Evolutionary conservation across 2,888 invertebrate genomes (phyloP).

Genomic region (Pelosia muscerda): DNA sequence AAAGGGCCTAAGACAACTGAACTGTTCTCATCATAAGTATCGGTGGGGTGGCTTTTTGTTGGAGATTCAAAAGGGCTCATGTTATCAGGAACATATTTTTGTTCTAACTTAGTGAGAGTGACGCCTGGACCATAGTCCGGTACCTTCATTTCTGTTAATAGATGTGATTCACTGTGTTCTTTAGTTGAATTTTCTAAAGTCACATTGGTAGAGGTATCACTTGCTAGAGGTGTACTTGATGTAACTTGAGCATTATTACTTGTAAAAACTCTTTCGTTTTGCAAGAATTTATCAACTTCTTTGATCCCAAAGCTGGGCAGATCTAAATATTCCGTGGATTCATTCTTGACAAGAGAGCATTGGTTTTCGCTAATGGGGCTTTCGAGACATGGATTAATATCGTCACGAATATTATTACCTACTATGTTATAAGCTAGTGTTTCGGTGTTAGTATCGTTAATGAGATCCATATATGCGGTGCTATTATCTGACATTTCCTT

Average conservation of each 20-base stretch:
- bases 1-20: conserved; percentile 87
- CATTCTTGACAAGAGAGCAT: conserved; percentile 60
- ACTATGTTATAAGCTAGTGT: conserved; percentile 57
- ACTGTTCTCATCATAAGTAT: conserved; percentile 82
- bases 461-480: conserved; percentile 78
- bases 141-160: conserved; percentile 62
- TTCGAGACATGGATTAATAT: conserved; percentile 59
- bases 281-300: conserved; percentile 68
- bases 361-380: conserved; percentile 46
- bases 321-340: conserved; percentile 80
- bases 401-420: conserved; percentile 49
- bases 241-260: conserved; percentile 54
- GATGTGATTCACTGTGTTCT: conserved; percentile 49
- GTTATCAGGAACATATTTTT: conserved; percentile 68
- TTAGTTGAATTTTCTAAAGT: conserved; percentile 58
- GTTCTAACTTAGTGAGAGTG: conserved; percentile 67
- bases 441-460: conserved; percentile 67
- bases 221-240: conserved; percentile 76
- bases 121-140: conserved; percentile 61
- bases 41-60: conserved; percentile 79
- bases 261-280: conserved; percentile 67
- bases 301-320: conserved; percentile 70
- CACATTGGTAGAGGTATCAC: conserved; percentile 61
- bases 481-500: conserved; percentile 55
- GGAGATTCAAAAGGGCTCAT: conserved; percentile 81